Conservation (phyloP, 30 jellyfish, hydroid and myxozoan species). For the Aurelia coerulea region DNA sequence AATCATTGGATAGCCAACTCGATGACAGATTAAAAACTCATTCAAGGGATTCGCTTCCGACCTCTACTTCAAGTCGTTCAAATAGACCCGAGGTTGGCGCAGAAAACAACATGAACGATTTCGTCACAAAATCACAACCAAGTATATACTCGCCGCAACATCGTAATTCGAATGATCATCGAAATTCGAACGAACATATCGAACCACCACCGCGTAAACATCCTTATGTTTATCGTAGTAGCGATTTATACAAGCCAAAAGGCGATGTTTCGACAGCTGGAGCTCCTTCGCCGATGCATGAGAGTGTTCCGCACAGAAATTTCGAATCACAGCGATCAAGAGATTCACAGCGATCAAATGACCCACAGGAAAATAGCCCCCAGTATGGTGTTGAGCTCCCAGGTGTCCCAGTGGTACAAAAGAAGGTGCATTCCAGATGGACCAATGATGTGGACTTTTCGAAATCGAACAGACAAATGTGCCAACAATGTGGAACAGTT, state of each 20-base stretch:
- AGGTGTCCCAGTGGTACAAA: background rate
- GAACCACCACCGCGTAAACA: constrained; percentile 54
- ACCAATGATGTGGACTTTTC: constrained; percentile 24
- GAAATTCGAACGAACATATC: background rate
- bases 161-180: background rate
- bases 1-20: background rate
- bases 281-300: background rate
- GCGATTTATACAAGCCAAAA: constrained; percentile 22
- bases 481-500: constrained; percentile 89
- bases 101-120: background rate
- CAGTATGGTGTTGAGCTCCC: background rate
- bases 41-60: background rate
- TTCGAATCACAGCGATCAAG: background rate
- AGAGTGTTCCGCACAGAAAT: background rate
- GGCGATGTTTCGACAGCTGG: background rate
- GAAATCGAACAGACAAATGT: constrained; percentile 50
- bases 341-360: background rate
- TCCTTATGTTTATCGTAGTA: constrained; percentile 28
- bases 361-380: background rate
- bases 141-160: background rate
- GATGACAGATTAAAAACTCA: background rate
- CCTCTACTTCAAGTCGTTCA: too few relatives aligned
- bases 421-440: constrained; percentile 35
- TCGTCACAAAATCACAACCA: background rate
- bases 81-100: background rate